These are phyloP conservation scores for Megaleporinus macrocephalus DNA, from an alignment of 2,113 vertebrate species.

Conservation along the genomic window DNA sequence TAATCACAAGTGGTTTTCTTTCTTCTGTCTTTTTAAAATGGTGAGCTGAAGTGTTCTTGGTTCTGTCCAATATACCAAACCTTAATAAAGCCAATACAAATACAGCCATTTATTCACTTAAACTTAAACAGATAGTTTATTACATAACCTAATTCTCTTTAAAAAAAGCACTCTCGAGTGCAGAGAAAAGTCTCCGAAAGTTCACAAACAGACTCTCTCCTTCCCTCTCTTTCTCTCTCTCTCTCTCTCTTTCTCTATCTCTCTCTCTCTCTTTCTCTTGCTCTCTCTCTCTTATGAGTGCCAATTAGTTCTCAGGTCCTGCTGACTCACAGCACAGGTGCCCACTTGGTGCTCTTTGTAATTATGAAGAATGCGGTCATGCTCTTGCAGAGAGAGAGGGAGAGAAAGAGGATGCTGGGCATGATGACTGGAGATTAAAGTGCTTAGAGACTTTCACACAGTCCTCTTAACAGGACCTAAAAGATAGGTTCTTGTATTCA, in stretches of 20 bases:
- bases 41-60: background rate
- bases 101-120: constrained; percentile 10
- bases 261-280: background rate
- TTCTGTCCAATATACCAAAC: background rate
- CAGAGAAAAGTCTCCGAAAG: background rate
- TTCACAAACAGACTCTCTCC: too few relatives aligned
- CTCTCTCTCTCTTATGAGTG: constrained; percentile 2
- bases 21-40: background rate
- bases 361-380: constrained; percentile 1
- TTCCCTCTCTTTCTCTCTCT: background rate
- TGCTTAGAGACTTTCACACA: background rate
- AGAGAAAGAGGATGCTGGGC: background rate
- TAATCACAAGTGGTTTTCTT: background rate
- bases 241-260: background rate
- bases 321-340: constrained; percentile 33
- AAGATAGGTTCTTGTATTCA: background rate
- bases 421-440: background rate
- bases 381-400: constrained; percentile 6
- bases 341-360: constrained; percentile 11
- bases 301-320: constrained; percentile 17
- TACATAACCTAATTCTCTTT: background rate
- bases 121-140: background rate
- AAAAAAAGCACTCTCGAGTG: background rate
- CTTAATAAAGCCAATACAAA: background rate
- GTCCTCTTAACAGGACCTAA: background rate